Evolutionary conservation across 53 echinoderm and acorn worm species (phyloP).

Genomic region (Stichopus horrens): DNA sequence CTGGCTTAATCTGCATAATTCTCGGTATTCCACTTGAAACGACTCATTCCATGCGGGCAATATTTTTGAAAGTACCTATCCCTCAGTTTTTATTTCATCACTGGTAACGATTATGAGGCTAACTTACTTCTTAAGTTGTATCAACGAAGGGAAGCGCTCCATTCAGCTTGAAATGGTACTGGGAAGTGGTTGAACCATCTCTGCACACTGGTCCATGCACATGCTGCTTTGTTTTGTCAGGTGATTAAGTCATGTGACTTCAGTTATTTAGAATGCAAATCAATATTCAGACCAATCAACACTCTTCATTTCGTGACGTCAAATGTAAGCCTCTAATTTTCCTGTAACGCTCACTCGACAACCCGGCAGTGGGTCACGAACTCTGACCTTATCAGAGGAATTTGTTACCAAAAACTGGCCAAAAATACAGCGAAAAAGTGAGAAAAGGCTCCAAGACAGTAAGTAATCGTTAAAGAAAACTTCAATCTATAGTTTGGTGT

Average conservation of each 20-base stretch:
- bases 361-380: constrained; percentile 79
- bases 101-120: too few relatives aligned
- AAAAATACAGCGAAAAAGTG: constrained; percentile 12
- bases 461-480: constrained; percentile 16
- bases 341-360: constrained; percentile 19
- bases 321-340: constrained; percentile 35
- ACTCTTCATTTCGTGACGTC: constrained; percentile 31
- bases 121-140: too few relatives aligned
- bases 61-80: too few relatives aligned
- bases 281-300: constrained; percentile 6
- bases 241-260: constrained; percentile 21
- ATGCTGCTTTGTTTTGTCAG: too few relatives aligned
- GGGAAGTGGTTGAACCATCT: too few relatives aligned
- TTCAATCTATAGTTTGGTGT: constrained; percentile 17
- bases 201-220: too few relatives aligned
- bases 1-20: too few relatives aligned
- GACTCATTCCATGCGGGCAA: too few relatives aligned
- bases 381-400: constrained; percentile 71
- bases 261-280: constrained; percentile 32
- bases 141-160: too few relatives aligned
- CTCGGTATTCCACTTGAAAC: too few relatives aligned
- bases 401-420: constrained; percentile 35
- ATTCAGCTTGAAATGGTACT: too few relatives aligned
- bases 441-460: constrained; percentile 2
- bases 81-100: too few relatives aligned